Evolutionary conservation across 2,888 invertebrate species (phyloP).

Genomic region (Zaprionus obscuricornis): DNA sequence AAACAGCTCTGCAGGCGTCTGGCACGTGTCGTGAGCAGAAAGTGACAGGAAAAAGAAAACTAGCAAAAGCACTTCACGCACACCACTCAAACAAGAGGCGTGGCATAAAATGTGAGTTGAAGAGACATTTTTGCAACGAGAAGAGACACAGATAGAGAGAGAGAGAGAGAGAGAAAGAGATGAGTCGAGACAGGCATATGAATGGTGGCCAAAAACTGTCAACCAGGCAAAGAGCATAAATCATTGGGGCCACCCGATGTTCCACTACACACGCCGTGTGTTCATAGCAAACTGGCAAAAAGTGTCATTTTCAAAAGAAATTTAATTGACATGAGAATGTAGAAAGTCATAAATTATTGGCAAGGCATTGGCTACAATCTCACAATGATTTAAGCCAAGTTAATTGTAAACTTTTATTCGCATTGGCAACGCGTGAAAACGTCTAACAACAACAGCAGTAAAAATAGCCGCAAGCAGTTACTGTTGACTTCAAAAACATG

Average conservation of each 20-base stretch:
- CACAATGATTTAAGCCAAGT: constrained; percentile 14
- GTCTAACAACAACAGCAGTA: neutral
- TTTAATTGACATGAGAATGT: constrained; percentile 74
- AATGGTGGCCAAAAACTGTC: constrained; percentile 58
- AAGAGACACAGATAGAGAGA: neutral
- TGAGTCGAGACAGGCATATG: constrained; percentile 1
- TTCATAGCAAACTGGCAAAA: constrained; percentile 48
- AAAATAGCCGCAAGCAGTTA: constrained; percentile 17
- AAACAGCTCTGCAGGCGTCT: constrained; percentile 67
- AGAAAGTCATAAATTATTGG: constrained; percentile 72
- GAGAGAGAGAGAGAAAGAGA: neutral
- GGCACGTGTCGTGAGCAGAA: constrained; percentile 59
- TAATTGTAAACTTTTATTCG: constrained; percentile 45
- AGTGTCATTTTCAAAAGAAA: constrained; percentile 70
- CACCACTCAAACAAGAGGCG: constrained; percentile 15
- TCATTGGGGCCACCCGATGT: constrained; percentile 51
- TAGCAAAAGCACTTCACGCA: constrained; percentile 54
- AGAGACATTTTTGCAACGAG: neutral
- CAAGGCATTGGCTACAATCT: constrained; percentile 12
- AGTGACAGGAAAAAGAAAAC: constrained; percentile 52
- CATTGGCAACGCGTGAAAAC: neutral
- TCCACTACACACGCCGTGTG: constrained; percentile 34
- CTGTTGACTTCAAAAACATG: constrained; percentile 13
- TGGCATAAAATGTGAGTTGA: constrained; percentile 3
- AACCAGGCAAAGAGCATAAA: constrained; percentile 60